Evolutionary conservation across 2,113 vertebrate species (phyloP).

Genomic region (Cyphotilapia sp.): DNA sequence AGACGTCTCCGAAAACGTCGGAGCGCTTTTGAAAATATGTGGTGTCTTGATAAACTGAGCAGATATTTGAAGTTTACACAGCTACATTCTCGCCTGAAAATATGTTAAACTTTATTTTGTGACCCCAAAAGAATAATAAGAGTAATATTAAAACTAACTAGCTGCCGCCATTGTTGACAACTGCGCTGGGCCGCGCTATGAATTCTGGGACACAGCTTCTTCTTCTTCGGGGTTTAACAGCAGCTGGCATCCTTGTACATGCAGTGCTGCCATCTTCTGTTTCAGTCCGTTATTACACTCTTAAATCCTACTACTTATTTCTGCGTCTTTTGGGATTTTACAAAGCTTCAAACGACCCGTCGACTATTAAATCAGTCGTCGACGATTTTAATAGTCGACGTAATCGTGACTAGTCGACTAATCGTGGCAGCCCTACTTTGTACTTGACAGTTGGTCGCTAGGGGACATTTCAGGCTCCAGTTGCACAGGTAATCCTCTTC

Average conservation of each 20-base stretch:
- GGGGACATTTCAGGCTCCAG: not conserved
- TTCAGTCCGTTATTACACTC: not conserved
- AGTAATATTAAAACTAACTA: too few relatives aligned
- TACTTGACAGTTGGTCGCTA: not conserved
- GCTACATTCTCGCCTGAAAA: too few relatives aligned
- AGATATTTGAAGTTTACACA: too few relatives aligned
- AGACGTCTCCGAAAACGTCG: rapidly evolving
- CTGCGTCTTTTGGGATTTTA: not conserved
- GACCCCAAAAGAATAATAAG: too few relatives aligned
- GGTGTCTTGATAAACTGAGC: too few relatives aligned
- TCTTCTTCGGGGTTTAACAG: rapidly evolving
- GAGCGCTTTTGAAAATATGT: too few relatives aligned
- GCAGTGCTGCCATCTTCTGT: not conserved
- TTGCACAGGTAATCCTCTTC: not conserved
- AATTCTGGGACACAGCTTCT: rapidly evolving
- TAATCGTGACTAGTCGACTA: not conserved
- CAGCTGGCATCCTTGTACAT: not conserved
- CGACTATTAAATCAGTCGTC: too few relatives aligned
- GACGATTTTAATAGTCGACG: not conserved
- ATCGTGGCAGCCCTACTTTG: not conserved
- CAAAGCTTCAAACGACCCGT: not conserved
- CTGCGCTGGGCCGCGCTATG: rapidly evolving
- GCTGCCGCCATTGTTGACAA: too few relatives aligned
- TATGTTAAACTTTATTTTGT: too few relatives aligned
- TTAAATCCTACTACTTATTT: not conserved